Evolutionary conservation across 2,113 vertebrate species (phyloP).

Genomic region (Choloepus hoffmanni): DNA sequence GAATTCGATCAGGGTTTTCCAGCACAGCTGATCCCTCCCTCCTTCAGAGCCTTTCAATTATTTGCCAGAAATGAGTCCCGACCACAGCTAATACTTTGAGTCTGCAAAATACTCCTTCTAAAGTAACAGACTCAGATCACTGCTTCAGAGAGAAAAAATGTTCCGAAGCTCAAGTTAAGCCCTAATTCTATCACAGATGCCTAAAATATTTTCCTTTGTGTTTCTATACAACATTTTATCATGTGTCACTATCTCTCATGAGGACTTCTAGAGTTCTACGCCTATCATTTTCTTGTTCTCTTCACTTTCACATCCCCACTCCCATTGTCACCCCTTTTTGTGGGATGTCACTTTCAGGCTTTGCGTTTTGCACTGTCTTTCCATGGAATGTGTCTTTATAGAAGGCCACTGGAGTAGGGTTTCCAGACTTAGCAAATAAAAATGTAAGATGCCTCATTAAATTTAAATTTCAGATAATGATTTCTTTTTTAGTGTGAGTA

Average conservation of each 20-base stretch:
- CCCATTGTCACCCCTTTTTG: neutral
- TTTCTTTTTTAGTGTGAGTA: neutral
- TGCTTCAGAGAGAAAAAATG: neutral
- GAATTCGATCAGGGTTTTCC: conserved; percentile 52
- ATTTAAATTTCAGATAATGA: neutral
- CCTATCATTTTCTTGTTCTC: too few species aligned
- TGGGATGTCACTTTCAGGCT: accelerated
- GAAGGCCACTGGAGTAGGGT: neutral
- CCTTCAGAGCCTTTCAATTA: conserved; percentile 18
- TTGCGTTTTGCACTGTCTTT: neutral
- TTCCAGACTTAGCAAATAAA: neutral
- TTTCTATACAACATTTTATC: neutral
- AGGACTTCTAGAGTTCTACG: neutral
- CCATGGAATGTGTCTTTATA: too few species aligned
- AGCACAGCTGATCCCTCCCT: conserved; percentile 24
- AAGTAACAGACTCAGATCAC: neutral
- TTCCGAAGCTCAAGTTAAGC: conserved; percentile 7
- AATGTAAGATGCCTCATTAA: accelerated
- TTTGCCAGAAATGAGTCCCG: neutral
- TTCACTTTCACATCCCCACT: neutral
- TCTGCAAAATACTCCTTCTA: neutral
- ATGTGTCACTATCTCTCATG: neutral
- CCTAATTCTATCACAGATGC: neutral
- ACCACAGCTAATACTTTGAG: accelerated
- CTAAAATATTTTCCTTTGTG: conserved; percentile 54